Percentiles rank a stretch among this genome's conserved stretches.
Conservation (phyloP, 2,113 vertebrate genomes). For the Perca schrenkii region DNA sequence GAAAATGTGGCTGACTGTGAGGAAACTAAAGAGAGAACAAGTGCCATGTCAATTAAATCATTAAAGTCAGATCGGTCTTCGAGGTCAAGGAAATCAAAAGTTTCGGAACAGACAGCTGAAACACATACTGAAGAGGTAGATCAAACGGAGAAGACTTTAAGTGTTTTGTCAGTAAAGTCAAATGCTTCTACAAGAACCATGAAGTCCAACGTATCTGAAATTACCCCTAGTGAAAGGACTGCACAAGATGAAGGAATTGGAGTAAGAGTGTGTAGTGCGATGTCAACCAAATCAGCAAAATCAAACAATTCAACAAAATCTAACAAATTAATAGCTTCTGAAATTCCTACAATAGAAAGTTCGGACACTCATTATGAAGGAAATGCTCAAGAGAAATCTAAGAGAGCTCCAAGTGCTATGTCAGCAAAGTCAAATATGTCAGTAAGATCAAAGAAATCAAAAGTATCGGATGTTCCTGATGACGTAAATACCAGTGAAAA, state of each 20-base stretch:
- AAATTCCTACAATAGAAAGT: constrained; percentile 9
- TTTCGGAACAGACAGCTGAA: constrained; percentile 53
- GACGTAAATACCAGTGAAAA: constrained; percentile 31
- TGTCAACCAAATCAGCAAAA: constrained; percentile 57
- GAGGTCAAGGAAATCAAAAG: constrained; percentile 58
- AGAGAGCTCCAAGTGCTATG: constrained; percentile 42
- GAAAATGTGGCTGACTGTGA: constrained; percentile 13
- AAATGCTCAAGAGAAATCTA: constrained; percentile 23
- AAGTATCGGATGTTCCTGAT: constrained; percentile 56
- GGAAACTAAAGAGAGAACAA: constrained; percentile 33
- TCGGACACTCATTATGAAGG: neutral
- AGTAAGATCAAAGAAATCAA: constrained; percentile 55
- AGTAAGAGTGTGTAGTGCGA: constrained; percentile 12
- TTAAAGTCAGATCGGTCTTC: constrained; percentile 27
- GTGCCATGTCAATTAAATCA: constrained; percentile 44
- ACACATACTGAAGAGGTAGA: constrained; percentile 18
- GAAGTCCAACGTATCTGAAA: constrained; percentile 56
- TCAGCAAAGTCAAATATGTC: constrained; percentile 63
- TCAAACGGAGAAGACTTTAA: constrained; percentile 23
- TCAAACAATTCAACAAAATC: constrained; percentile 39
- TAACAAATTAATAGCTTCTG: constrained; percentile 8
- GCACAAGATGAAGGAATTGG: constrained; percentile 37
- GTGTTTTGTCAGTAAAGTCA: constrained; percentile 66
- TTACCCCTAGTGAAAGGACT: constrained; percentile 12
- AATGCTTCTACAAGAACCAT: constrained; percentile 51